These are phyloP conservation scores for Eurystomus gularis DNA, from an alignment of 2,113 vertebrate genomes.

Conservation along the genomic window DNA sequence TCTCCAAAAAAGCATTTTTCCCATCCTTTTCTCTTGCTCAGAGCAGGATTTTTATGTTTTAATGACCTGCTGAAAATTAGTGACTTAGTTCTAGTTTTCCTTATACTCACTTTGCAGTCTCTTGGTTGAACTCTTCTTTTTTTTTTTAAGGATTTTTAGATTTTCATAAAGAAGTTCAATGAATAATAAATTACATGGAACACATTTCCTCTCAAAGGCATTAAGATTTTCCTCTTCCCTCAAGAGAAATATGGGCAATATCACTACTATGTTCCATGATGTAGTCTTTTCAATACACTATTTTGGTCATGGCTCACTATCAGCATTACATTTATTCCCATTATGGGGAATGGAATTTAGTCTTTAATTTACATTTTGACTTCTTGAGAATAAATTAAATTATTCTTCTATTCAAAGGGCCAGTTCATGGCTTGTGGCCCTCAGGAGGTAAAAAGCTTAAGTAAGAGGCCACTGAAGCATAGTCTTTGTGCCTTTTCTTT, in stretches of 20 bases:
- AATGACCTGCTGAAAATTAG: background rate
- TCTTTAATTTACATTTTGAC: background rate
- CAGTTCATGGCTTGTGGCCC: background rate
- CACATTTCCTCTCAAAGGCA: background rate
- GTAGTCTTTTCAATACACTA: background rate
- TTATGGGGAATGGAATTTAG: background rate
- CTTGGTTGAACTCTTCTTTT: background rate
- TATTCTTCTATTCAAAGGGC: background rate
- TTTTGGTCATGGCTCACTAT: background rate
- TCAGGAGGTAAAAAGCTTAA: background rate
- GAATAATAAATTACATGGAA: background rate
- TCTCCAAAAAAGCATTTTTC: background rate
- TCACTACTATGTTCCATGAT: background rate
- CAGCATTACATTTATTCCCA: background rate
- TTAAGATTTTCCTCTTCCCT: background rate
- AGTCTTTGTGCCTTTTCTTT: background rate
- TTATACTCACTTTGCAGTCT: background rate
- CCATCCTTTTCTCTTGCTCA: background rate
- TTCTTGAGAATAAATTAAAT: background rate
- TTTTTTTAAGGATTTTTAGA: background rate
- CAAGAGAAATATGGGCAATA: background rate
- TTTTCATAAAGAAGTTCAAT: background rate
- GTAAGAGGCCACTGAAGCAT: background rate
- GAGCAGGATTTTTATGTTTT: background rate
- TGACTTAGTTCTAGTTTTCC: background rate